phyloP scores from a whole-genome alignment of 2,113 vertebrate species.

The Haemorhous mexicanus region DNA sequence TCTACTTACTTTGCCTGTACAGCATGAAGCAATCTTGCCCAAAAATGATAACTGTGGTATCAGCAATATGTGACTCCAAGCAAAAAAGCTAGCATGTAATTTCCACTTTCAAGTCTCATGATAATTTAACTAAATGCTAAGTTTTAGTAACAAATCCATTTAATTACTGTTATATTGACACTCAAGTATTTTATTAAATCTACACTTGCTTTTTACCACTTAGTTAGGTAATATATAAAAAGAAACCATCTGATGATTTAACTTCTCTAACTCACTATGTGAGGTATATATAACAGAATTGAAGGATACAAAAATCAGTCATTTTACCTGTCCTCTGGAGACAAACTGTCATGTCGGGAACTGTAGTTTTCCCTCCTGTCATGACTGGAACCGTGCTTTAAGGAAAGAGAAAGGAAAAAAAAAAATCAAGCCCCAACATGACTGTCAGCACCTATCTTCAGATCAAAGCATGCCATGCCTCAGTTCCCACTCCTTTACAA shows the following conservation, averaged over 20 bases:
- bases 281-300: not conserved
- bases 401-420: not conserved
- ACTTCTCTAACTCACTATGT: not conserved
- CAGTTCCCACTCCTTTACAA: not conserved
- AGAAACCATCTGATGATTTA: not conserved
- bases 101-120: not conserved
- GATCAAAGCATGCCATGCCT: not conserved
- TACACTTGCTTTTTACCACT: not conserved
- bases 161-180: not conserved
- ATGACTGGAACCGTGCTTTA: constrained; percentile 70
- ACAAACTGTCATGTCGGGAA: constrained; percentile 65
- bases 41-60: not conserved
- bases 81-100: not conserved
- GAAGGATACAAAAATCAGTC: not conserved
- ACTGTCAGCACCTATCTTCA: not conserved
- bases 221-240: not conserved
- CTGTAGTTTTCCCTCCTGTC: constrained; percentile 69
- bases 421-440: not conserved
- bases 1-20: not conserved
- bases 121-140: not conserved
- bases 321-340: constrained; percentile 79
- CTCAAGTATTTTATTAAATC: not conserved
- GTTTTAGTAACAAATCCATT: not conserved
- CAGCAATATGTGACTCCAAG: not conserved
- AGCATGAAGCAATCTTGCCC: not conserved